These are phyloP conservation scores for Sciaenops ocellatus DNA, from an alignment of 2,797 vertebrate species.

Conservation along the genomic window DNA sequence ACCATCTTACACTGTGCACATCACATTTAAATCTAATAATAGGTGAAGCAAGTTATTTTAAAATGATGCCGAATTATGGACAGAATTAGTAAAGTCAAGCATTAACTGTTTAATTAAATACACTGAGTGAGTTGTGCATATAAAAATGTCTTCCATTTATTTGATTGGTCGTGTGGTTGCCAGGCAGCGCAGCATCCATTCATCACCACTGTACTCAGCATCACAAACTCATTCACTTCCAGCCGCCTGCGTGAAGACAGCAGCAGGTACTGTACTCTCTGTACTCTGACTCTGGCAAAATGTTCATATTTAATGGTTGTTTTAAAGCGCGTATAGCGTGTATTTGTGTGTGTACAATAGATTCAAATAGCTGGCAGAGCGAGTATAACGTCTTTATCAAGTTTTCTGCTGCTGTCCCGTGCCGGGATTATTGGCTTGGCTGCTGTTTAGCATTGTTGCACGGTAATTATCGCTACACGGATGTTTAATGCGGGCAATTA, in stretches of 20 bases:
- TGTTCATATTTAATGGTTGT: fast-evolving
- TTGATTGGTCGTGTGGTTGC: conserved; percentile 75
- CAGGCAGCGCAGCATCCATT: conserved; percentile 75
- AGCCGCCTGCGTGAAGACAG: conserved; percentile 49
- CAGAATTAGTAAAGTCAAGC: not conserved
- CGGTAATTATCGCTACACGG: not conserved
- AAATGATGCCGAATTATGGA: not conserved
- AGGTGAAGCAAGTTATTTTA: not conserved
- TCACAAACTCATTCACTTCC: conserved; percentile 50
- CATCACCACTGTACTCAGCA: conserved; percentile 40
- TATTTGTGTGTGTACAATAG: fast-evolving
- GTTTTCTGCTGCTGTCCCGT: conserved; percentile 24
- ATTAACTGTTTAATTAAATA: not conserved
- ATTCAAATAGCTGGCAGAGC: not conserved
- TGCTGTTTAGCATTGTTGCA: not conserved
- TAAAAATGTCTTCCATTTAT: conserved; percentile 6
- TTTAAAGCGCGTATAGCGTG: not conserved
- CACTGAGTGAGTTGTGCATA: not conserved
- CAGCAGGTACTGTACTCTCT: conserved; percentile 51
- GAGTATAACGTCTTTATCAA: not conserved
- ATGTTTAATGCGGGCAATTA: not conserved
- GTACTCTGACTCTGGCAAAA: not conserved
- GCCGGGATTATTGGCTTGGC: not conserved
- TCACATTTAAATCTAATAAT: not conserved
- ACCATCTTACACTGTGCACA: not conserved